Evolutionary conservation across 1,140 invertebrate genomes (phyloP).

Genomic region (Rhynchophorus ferrugineus): DNA sequence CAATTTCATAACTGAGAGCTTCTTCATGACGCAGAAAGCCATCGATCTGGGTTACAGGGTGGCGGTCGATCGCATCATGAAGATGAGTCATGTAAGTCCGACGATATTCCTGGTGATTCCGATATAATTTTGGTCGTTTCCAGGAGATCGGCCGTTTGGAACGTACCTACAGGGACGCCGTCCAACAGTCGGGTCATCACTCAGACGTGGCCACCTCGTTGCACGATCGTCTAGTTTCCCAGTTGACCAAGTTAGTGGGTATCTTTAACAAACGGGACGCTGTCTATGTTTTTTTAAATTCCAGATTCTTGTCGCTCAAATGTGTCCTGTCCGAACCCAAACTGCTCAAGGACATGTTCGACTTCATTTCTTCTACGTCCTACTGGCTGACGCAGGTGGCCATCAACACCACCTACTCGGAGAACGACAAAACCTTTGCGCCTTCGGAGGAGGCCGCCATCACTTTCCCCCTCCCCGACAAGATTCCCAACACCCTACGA

Average conservation of each 20-base stretch:
- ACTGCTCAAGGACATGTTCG: slow-evolving; percentile 57
- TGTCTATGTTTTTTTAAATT: slow-evolving; percentile 24
- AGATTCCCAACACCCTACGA: slow-evolving; percentile 55
- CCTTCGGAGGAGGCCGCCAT: slow-evolving; percentile 49
- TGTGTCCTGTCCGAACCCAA: slow-evolving; percentile 67
- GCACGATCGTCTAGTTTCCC: slow-evolving; percentile 54
- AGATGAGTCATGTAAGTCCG: slow-evolving; percentile 47
- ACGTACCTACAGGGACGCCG: slow-evolving; percentile 56
- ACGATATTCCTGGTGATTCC: not conserved
- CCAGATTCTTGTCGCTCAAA: slow-evolving; percentile 57
- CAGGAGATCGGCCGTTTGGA: slow-evolving; percentile 72
- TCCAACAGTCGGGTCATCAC: slow-evolving; percentile 41
- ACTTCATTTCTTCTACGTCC: slow-evolving; percentile 73
- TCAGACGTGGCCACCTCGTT: slow-evolving; percentile 52
- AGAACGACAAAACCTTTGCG: slow-evolving; percentile 43
- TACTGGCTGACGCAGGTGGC: slow-evolving; percentile 80
- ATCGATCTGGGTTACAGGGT: slow-evolving; percentile 77
- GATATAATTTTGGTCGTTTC: slow-evolving; percentile 13
- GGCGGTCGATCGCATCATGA: slow-evolving; percentile 66
- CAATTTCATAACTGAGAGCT: slow-evolving; percentile 85
- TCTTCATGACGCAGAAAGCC: slow-evolving; percentile 81
- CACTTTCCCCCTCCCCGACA: slow-evolving; percentile 58
- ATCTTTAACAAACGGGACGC: slow-evolving; percentile 31
- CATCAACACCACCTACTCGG: slow-evolving; percentile 34
- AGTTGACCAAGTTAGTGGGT: slow-evolving; percentile 47